Conservation (phyloP, 2,888 invertebrate species). For the Metallyticus violacea region DNA sequence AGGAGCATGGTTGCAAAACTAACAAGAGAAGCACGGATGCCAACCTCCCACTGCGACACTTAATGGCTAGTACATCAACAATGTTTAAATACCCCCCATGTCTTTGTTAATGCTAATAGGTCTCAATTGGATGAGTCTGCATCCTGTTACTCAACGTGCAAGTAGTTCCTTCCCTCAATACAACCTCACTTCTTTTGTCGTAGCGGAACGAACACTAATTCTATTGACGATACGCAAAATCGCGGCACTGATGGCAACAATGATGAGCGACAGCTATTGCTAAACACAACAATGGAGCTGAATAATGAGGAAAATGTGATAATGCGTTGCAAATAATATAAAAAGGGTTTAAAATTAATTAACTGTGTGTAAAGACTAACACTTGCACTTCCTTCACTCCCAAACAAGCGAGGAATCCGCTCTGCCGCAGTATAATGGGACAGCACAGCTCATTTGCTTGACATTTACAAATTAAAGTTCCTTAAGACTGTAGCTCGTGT, state of each 20-base stretch:
- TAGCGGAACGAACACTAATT: background rate
- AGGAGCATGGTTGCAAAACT: background rate
- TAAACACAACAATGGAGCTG: background rate
- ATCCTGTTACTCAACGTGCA: constrained; percentile 4
- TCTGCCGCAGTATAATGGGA: background rate
- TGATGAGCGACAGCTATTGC: background rate
- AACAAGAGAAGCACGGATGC: background rate
- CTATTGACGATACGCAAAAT: background rate
- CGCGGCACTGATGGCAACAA: background rate
- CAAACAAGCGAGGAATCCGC: background rate
- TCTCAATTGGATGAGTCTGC: background rate
- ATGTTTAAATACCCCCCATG: background rate
- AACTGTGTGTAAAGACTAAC: background rate
- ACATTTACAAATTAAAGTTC: too few relatives aligned
- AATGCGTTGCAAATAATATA: background rate
- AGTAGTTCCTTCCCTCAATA: background rate
- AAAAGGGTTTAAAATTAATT: background rate
- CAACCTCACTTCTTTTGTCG: background rate
- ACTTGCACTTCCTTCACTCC: background rate
- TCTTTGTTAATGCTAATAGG: constrained; percentile 1
- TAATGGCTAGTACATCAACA: background rate
- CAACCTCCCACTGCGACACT: background rate
- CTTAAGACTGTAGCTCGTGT: too few relatives aligned
- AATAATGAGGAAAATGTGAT: background rate
- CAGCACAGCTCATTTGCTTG: too few relatives aligned